Percentiles rank a stretch among this genome's conserved stretches.
Conservation (phyloP, 2,888 invertebrate species). For the Calameuta pallipes region DNA sequence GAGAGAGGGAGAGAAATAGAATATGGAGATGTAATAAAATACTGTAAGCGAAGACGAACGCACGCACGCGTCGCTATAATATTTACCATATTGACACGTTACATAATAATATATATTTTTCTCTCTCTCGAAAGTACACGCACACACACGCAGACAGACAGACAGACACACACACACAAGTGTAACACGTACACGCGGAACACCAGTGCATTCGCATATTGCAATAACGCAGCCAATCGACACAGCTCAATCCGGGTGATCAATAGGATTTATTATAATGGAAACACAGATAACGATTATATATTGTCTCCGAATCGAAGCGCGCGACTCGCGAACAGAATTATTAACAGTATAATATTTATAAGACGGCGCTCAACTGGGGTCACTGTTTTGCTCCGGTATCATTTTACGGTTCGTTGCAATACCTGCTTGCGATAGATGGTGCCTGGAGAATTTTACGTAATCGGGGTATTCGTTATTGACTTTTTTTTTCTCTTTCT, state of each 20-base stretch:
- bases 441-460: neutral
- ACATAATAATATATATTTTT: constrained; percentile 57
- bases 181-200: constrained; percentile 9
- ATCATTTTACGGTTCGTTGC: neutral
- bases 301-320: constrained; percentile 12
- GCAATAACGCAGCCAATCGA: constrained; percentile 63
- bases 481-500: too few species aligned
- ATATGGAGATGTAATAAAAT: constrained; percentile 2
- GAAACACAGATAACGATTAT: constrained; percentile 8
- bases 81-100: constrained; percentile 18
- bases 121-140: constrained; percentile 33
- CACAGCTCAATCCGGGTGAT: constrained; percentile 55
- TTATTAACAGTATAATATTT: constrained; percentile 50
- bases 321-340: constrained; percentile 58
- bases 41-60: neutral
- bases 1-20: neutral
- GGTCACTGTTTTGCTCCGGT: neutral
- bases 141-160: neutral
- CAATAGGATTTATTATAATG: constrained; percentile 63
- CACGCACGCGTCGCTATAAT: neutral
- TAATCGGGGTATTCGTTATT: neutral
- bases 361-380: neutral
- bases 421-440: neutral
- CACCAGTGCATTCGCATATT: constrained; percentile 48
- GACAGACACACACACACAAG: neutral